A percentile compares a stretch with the other conserved stretches of the same genome.
Conservation (phyloP, 2,888 invertebrate genomes). For the Sipha maydis region DNA sequence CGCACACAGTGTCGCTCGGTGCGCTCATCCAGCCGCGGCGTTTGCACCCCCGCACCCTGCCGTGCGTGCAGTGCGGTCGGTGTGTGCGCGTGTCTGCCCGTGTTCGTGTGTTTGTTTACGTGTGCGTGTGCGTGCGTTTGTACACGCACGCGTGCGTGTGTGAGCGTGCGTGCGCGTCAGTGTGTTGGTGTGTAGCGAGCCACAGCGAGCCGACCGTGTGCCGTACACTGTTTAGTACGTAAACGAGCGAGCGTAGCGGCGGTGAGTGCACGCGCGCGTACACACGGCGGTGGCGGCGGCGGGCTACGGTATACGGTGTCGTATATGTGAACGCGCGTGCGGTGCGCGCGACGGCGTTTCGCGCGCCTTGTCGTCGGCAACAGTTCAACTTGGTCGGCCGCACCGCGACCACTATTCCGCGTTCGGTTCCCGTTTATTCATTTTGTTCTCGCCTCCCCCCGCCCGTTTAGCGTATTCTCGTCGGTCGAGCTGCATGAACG, state of each 20-base stretch:
- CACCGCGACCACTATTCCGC: no score
- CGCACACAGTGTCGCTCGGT: slow-evolving; percentile 31
- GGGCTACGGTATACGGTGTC: not conserved
- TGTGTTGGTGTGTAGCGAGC: no score
- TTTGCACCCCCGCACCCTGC: slow-evolving; percentile 29
- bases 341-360: not conserved
- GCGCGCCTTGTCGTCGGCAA: not conserved
- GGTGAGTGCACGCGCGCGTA: slow-evolving; percentile 16
- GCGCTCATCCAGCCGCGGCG: slow-evolving; percentile 53
- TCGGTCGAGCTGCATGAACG: no score
- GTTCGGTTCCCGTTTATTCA: no score
- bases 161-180: not conserved
- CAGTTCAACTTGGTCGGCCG: no score
- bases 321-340: slow-evolving; percentile 3
- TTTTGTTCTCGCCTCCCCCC: no score
- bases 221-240: not conserved
- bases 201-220: no score
- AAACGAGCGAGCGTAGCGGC: slow-evolving; percentile 34
- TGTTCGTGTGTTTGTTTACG: not conserved
- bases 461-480: no score
- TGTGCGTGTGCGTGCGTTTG: not conserved
- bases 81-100: not conserved
- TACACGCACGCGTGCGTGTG: not conserved
- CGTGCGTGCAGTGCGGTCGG: not conserved
- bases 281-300: not conserved